These are phyloP conservation scores for Phymastichus coffea DNA, from an alignment of 1,140 invertebrate species.

Conservation along the genomic window DNA sequence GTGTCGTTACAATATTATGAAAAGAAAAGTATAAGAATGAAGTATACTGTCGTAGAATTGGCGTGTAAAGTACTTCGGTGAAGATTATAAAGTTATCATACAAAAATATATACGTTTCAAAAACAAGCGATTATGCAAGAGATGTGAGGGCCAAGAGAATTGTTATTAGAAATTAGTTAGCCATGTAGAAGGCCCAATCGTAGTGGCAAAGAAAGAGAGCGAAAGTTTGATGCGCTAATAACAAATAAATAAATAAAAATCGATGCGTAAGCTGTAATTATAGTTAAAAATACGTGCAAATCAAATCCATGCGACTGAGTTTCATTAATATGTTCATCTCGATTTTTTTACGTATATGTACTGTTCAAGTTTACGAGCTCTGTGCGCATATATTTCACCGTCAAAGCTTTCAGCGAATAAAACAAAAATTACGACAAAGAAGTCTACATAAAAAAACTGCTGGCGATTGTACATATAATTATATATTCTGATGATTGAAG, in stretches of 20 bases:
- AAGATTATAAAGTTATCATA: too few species aligned
- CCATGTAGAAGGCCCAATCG: constrained; percentile 54
- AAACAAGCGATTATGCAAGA: too few species aligned
- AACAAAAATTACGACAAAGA: too few species aligned
- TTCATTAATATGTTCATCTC: too few species aligned
- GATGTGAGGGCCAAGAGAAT: constrained; percentile 31
- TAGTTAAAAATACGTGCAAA: neutral
- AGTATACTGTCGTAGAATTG: too few species aligned
- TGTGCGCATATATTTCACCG: neutral
- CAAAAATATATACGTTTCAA: too few species aligned
- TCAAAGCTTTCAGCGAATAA: constrained; percentile 7
- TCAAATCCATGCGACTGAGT: too few species aligned
- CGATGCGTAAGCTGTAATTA: neutral
- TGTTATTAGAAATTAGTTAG: constrained; percentile 49
- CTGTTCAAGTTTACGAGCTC: neutral
- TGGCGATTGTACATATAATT: constrained; percentile 10
- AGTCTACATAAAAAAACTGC: neutral
- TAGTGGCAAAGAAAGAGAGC: constrained; percentile 36
- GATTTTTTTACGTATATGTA: neutral
- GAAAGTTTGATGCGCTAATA: constrained; percentile 41
- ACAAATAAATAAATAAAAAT: neutral
- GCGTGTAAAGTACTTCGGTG: too few species aligned
- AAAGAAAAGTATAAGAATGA: too few species aligned
- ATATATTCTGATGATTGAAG: too few species aligned
- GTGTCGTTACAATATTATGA: neutral